Base-by-base conservation (phyloP, 2,888 invertebrate genomes). In the Endomychus coccineus region DNA sequence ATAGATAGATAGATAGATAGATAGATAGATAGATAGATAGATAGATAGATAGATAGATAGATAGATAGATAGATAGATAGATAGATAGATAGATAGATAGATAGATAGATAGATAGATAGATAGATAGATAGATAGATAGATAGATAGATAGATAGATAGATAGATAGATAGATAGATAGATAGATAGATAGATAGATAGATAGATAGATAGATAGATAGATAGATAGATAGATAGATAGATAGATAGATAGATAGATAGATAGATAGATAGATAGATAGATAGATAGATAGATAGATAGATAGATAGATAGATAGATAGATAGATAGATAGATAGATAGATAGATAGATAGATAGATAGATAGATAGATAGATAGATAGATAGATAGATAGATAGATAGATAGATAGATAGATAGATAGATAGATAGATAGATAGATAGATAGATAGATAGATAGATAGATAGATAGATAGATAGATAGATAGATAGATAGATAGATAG, bases 1-100 rank as follows among this genome's bases (percentile, higher is more conserved):
- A 25, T 25, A 25, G 25, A 25, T 25, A 25, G 25, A 25, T 25
- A 25, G 25, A 25, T 25, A 25, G 25, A 25, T 25, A 25, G 25
- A 25, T 25, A 25, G 25, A 25, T 25, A 25, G 25, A 25, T 25
- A 25, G 25, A 25, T 25, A 25, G 25, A 25, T 25, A 25, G 25
- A 25, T 25, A 25, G 25, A 25, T 25, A 25, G 25, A 25, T 25
- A 25, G 25, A 25, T 25, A 25, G 25, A 25, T 25, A 25, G 25
- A 25, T 25, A 25, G 25, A 25, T 25, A 25, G 25, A 25, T 25
- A 25, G 25, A 25, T 25, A 25, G 25, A 25, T 25, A 25, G 25
- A 25, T 25, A 25, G 25, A 25, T 25, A 25, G 25, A 25, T 25
- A 25, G 25, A 25, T 25, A 25, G 25, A 25, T 25, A 25, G 25